These are phyloP conservation scores for Ditula angustiorana DNA, from an alignment of 2,888 invertebrate genomes.

Conservation along the genomic window DNA sequence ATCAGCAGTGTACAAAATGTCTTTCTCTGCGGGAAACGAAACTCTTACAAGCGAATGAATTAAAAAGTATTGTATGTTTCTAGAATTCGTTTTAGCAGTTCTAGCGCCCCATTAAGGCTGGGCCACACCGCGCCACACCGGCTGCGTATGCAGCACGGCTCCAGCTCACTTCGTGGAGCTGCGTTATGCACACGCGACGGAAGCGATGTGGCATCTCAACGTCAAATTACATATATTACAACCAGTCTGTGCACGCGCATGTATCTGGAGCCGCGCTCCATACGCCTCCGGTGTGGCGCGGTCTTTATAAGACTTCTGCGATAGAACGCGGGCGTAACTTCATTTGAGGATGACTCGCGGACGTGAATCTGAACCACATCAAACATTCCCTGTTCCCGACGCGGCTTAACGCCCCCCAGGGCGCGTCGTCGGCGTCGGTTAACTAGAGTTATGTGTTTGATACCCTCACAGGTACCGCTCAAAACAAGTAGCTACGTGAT, in stretches of 20 bases:
- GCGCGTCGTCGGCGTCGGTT: background rate
- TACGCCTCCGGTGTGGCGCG: too few species aligned
- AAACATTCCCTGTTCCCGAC: constrained; percentile 2
- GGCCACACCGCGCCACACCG: too few species aligned
- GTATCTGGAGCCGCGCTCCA: background rate
- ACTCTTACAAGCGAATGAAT: background rate
- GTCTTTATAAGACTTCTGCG: too few species aligned
- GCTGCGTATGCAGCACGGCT: too few species aligned
- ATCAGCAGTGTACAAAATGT: background rate
- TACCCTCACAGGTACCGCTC: background rate
- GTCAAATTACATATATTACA: too few species aligned
- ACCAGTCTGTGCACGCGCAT: too few species aligned
- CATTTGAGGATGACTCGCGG: background rate
- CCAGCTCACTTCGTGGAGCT: too few species aligned
- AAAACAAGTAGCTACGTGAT: constrained; percentile 20
- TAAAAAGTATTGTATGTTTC: too few species aligned
- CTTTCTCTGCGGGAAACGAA: background rate
- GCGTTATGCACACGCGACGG: too few species aligned
- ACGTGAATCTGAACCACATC: constrained; percentile 2
- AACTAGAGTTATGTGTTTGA: constrained; percentile 17
- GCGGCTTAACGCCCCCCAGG: background rate
- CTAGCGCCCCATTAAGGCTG: too few species aligned
- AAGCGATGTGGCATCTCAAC: too few species aligned
- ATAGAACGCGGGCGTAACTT: background rate
- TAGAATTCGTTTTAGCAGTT: too few species aligned